phyloP scores from a whole-genome alignment of 2,113 vertebrate genomes.

The Panthera uncia region DNA sequence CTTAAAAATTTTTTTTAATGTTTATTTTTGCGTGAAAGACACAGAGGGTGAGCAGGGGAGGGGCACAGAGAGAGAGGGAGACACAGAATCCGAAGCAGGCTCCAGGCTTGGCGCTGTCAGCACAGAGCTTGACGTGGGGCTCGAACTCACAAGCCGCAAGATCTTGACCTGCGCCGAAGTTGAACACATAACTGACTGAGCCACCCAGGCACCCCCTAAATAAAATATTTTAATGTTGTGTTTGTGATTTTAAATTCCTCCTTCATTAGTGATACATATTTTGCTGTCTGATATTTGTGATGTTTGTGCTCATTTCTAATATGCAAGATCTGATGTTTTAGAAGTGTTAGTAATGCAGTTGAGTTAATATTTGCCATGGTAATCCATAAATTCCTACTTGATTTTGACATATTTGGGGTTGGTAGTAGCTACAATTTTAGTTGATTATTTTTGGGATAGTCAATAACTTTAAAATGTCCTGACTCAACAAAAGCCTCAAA shows the following conservation, averaged over 20 bases:
- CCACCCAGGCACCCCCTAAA: neutral
- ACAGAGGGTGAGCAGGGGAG: neutral
- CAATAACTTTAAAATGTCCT: neutral
- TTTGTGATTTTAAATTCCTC: conserved; percentile 33
- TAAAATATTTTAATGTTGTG: neutral
- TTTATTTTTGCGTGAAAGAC: no score
- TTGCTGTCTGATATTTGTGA: neutral
- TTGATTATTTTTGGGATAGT: neutral
- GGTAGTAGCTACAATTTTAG: neutral
- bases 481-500: neutral
- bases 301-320: conserved; percentile 3
- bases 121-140: neutral
- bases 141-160: neutral
- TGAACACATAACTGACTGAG: neutral
- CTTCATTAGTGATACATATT: neutral
- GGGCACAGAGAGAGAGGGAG: neutral
- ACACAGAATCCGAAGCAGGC: neutral
- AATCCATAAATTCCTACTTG: conserved; percentile 6
- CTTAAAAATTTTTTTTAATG: no score
- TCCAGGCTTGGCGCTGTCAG: neutral
- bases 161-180: neutral
- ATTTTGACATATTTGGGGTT: neutral
- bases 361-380: conserved; percentile 9
- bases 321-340: neutral
- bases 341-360: conserved; percentile 27